Percentiles rank a stretch among this genome's conserved stretches.
phyloP scores from a whole-genome alignment of 2,797 vertebrate species.

The Merluccius polli region DNA sequence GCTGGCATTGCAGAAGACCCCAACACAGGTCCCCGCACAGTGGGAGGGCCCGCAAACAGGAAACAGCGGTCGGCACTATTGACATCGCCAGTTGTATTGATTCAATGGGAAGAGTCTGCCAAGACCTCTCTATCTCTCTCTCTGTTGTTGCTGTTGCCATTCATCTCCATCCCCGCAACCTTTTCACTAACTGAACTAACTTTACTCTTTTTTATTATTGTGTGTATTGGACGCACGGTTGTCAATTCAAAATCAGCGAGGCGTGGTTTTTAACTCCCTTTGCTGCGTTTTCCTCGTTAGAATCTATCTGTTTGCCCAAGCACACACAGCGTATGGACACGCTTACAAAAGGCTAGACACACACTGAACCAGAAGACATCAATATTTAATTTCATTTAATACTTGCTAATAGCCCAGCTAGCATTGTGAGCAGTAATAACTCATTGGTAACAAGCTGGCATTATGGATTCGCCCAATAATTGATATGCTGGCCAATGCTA shows the following conservation, averaged over 20 bases:
- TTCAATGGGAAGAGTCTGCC: conserved; percentile 34
- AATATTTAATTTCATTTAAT: background rate
- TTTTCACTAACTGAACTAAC: background rate
- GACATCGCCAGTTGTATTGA: conserved; percentile 62
- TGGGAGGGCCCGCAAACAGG: conserved; percentile 6
- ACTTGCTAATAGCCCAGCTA: background rate
- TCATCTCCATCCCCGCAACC: conserved; percentile 12
- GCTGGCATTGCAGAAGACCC: conserved; percentile 23
- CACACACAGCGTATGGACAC: background rate
- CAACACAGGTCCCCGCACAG: no score
- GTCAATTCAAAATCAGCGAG: background rate
- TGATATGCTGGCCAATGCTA: background rate
- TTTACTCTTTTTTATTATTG: background rate
- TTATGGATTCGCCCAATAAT: background rate
- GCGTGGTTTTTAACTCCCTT: background rate
- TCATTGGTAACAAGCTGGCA: background rate
- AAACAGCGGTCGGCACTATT: conserved; percentile 39
- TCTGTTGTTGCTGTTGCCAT: no score
- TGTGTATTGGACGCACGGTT: background rate
- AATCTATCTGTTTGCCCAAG: background rate
- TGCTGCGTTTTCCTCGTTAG: background rate
- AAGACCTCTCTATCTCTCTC: conserved; percentile 31
- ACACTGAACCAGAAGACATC: background rate
- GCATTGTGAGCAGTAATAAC: conserved; percentile 1
- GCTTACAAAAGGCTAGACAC: no score